Evolutionary conservation across 2,113 vertebrate species (phyloP).

Genomic region (Catharus bicknelli): DNA sequence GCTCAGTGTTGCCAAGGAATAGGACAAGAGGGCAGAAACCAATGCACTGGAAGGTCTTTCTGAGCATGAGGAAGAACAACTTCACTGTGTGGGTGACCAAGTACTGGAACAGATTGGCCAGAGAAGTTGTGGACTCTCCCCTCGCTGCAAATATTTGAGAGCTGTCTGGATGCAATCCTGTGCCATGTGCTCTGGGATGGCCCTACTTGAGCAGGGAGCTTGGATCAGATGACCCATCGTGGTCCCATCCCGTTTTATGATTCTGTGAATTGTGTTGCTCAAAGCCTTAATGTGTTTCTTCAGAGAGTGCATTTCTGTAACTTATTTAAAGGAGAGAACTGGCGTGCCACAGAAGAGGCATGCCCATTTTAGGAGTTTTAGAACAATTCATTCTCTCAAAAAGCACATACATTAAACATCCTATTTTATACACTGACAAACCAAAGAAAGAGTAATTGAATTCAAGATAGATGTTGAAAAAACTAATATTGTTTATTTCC

Average conservation of each 20-base stretch:
- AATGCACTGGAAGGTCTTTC: background rate
- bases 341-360: background rate
- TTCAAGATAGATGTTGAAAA: background rate
- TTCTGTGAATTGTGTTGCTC: background rate
- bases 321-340: slow-evolving; percentile 1
- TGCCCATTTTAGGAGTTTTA: background rate
- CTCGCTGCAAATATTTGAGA: background rate
- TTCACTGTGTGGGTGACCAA: background rate
- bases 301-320: background rate
- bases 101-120: background rate
- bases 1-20: background rate
- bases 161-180: background rate
- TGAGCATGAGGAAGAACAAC: background rate
- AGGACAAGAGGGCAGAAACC: background rate
- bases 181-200: background rate
- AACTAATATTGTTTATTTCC: background rate
- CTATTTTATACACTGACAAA: background rate
- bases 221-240: background rate
- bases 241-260: background rate
- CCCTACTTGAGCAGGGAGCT: background rate
- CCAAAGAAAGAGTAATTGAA: background rate
- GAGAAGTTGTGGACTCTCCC: background rate
- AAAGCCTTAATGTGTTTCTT: background rate
- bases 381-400: background rate
- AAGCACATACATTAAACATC: background rate